Base-by-base conservation (phyloP, 2,888 invertebrate species). In the Enchytraeus crypticus region DNA sequence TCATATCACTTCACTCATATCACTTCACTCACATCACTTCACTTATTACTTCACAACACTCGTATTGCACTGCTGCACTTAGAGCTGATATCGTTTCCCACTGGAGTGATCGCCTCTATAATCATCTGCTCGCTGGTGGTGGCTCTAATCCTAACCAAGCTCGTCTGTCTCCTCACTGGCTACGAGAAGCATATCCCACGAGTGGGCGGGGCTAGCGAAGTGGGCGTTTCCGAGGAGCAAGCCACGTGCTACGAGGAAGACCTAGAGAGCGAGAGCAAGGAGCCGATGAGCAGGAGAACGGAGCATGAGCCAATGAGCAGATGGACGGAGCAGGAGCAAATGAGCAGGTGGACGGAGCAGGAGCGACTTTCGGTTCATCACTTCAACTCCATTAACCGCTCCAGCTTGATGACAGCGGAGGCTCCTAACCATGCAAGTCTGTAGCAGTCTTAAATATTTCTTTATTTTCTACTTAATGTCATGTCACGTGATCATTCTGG, bases 61-160 rank as follows among this genome's bases (percentile, higher is more conserved):
- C n/a, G n/a, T n/a, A n/a, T n/a, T n/a, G n/a, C n/a, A n/a, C n/a
- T n/a, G n/a, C n/a, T n/a, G n/a, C n/a, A n/a, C n/a, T n/a, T 53
- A 67, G 67, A 67, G 45, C 34, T 66, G 47, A 61, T 68, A n/a
- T 56, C 65, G 3, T 66, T 68, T 53, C 66, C 68, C 2, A 66
- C 65, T 33, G 65, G 68, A 3, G 63, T 60, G 3, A 68, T 68
- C 5, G 65, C 68, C 2, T 66, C 65, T 5, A 47, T 68, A 2
- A 59, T 68, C 33, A 58, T 68, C 18, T 49, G 53, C 29, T 47
- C 57, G 14, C 53, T 68, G 27, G 62, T 68, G 27, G 51, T 64
- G 26, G 51, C 64, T 11, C 63, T 68, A 66, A 45, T 68, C 11
- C 23, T 62, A 21, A 62, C 62, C 32, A 67, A 67, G 58, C 34